A percentile compares a stretch with the other conserved stretches of the same genome.
These are phyloP conservation scores for Orgyia antiqua DNA, from an alignment of 2,888 invertebrate genomes.

Conservation along the genomic window DNA sequence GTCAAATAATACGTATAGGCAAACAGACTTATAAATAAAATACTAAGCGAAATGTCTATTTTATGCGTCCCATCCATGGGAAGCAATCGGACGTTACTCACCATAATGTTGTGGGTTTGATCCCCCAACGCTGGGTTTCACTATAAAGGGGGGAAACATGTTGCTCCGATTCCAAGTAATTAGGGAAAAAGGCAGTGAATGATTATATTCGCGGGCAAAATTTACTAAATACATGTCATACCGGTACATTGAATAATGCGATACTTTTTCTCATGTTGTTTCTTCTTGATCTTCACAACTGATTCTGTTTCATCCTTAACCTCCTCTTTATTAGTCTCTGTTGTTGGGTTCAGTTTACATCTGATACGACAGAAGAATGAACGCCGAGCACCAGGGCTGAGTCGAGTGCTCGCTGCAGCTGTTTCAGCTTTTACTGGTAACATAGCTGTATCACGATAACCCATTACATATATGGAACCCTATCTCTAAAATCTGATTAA, in stretches of 20 bases:
- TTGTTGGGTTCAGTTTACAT: slow-evolving; percentile 73
- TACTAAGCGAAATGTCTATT: no score
- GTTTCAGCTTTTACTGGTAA: slow-evolving; percentile 92
- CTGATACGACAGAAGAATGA: slow-evolving; percentile 98
- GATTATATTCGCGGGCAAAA: neutral
- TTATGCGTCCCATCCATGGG: no score
- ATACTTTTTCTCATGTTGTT: slow-evolving; percentile 88
- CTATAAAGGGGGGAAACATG: no score
- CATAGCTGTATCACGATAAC: slow-evolving; percentile 83
- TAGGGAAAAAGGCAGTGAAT: no score
- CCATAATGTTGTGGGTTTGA: no score
- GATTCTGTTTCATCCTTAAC: slow-evolving; percentile 87
- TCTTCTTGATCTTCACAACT: slow-evolving; percentile 80
- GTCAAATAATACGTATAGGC: no score
- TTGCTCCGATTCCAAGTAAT: no score
- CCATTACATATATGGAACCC: no score
- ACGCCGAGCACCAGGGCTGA: slow-evolving; percentile 92
- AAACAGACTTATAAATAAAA: no score
- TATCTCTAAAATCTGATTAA: no score
- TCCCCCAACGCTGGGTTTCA: no score
- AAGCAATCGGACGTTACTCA: no score
- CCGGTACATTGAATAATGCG: slow-evolving; percentile 94
- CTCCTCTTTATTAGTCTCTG: slow-evolving; percentile 13
- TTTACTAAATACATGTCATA: slow-evolving; percentile 14
- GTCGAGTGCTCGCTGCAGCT: slow-evolving; percentile 84